Evolutionary conservation across 2,888 invertebrate genomes (phyloP).

Genomic region (Lapara coniferarum): DNA sequence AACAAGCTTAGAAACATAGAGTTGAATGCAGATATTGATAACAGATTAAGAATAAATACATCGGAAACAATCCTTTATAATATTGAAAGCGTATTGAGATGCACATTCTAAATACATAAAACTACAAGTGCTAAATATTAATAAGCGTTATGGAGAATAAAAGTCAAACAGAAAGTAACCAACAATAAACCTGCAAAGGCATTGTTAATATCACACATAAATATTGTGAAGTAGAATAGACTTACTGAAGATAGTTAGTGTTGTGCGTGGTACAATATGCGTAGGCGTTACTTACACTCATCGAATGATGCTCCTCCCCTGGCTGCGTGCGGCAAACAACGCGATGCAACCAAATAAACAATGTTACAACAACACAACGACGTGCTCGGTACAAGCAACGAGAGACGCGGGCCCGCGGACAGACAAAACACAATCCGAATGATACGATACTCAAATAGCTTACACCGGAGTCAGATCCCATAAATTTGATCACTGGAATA

Average conservation of each 20-base stretch:
- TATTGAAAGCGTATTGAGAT: not conserved
- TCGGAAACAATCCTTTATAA: not conserved
- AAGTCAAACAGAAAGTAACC: conserved; percentile 5
- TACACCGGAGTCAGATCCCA: not conserved
- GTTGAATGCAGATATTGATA: not conserved
- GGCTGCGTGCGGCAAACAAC: conserved; percentile 81
- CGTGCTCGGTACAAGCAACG: conserved; percentile 43
- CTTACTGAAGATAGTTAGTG: conserved; percentile 11
- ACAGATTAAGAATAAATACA: not conserved
- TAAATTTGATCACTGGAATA: too few species aligned
- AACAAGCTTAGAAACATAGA: not conserved
- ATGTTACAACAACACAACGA: conserved; percentile 70
- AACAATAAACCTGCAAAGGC: conserved; percentile 2
- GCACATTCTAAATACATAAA: not conserved
- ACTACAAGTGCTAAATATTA: not conserved
- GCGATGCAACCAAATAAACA: conserved; percentile 80
- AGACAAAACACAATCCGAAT: not conserved
- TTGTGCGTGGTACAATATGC: conserved; percentile 34
- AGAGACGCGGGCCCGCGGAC: conserved; percentile 13
- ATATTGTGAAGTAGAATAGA: not conserved
- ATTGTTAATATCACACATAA: not conserved
- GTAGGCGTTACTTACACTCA: conserved; percentile 85
- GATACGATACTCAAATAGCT: not conserved
- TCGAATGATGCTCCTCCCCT: conserved; percentile 89
- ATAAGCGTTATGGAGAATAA: not conserved